phyloP scores from a whole-genome alignment of 2,113 vertebrate species.

The Pungitius pungitius region DNA sequence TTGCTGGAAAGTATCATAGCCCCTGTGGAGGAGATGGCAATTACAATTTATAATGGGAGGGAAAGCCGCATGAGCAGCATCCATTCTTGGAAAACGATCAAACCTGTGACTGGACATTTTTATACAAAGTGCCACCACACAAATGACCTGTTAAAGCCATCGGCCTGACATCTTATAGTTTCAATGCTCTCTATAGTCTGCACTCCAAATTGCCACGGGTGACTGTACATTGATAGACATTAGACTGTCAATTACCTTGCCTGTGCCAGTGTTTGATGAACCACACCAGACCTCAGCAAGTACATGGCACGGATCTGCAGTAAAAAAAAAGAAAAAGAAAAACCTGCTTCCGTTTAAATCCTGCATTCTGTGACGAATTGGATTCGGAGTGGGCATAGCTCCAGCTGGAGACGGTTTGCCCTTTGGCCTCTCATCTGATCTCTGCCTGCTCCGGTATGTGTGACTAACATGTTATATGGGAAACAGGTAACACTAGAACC shows the following conservation, averaged over 20 bases:
- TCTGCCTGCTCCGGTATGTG: conserved; percentile 68
- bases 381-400: conserved; percentile 56
- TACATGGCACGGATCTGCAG: conserved; percentile 39
- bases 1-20: conserved; percentile 61
- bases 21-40: conserved; percentile 70
- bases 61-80: conserved; percentile 54
- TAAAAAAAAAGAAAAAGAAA: conserved; percentile 5
- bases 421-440: conserved; percentile 69
- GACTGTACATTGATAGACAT: conserved; percentile 48
- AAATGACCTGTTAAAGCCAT: conserved; percentile 52
- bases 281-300: conserved; percentile 55
- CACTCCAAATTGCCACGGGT: conserved; percentile 15
- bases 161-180: conserved; percentile 24
- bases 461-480: conserved; percentile 71
- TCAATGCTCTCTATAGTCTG: background rate
- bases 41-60: conserved; percentile 69
- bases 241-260: conserved; percentile 38
- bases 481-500: conserved; percentile 63
- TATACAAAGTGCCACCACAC: conserved; percentile 45
- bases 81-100: conserved; percentile 64
- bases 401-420: conserved; percentile 71
- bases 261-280: conserved; percentile 52
- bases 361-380: conserved; percentile 65
- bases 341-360: conserved; percentile 65
- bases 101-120: conserved; percentile 64